Conservation (phyloP, 2,888 invertebrate species). For the Dicyrtoma fusca region DNA sequence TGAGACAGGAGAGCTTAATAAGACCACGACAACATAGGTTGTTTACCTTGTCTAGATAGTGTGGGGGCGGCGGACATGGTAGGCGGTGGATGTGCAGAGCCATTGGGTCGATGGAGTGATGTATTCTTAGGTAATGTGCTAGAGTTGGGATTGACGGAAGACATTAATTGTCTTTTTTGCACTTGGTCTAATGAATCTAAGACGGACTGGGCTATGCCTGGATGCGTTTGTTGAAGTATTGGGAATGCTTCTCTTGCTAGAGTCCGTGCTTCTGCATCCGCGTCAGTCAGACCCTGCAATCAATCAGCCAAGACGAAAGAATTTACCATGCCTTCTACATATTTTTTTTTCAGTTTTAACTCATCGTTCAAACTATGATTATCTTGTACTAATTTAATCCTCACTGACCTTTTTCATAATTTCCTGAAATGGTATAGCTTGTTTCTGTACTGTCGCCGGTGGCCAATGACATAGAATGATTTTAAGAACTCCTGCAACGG, state of each 20-base stretch:
- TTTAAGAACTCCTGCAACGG: conserved; percentile 79
- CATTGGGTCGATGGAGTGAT: conserved; percentile 38
- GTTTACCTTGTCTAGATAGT: conserved; percentile 54
- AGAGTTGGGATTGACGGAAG: conserved; percentile 40
- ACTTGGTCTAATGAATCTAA: conserved; percentile 80
- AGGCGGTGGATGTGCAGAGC: conserved; percentile 29
- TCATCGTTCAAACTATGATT: too few species aligned
- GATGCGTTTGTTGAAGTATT: conserved; percentile 65
- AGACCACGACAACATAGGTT: background rate
- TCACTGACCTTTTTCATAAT: conserved; percentile 71
- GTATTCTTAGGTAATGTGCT: conserved; percentile 57
- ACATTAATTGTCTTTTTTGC: conserved; percentile 69
- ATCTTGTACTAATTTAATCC: too few species aligned
- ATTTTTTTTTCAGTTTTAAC: too few species aligned
- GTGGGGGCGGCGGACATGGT: conserved; percentile 56
- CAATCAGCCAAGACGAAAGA: background rate
- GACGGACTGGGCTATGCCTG: conserved; percentile 83
- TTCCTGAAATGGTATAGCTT: conserved; percentile 76
- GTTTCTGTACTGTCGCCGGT: conserved; percentile 78
- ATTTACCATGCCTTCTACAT: too few species aligned
- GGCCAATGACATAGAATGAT: conserved; percentile 85
- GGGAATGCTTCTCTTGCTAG: conserved; percentile 66
- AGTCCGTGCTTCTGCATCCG: conserved; percentile 85
- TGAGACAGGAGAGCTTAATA: background rate
- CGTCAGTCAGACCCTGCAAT: conserved; percentile 80